Evolutionary conservation across 2,113 vertebrate species (phyloP).

Genomic region (Neopipo cinnamomea): DNA sequence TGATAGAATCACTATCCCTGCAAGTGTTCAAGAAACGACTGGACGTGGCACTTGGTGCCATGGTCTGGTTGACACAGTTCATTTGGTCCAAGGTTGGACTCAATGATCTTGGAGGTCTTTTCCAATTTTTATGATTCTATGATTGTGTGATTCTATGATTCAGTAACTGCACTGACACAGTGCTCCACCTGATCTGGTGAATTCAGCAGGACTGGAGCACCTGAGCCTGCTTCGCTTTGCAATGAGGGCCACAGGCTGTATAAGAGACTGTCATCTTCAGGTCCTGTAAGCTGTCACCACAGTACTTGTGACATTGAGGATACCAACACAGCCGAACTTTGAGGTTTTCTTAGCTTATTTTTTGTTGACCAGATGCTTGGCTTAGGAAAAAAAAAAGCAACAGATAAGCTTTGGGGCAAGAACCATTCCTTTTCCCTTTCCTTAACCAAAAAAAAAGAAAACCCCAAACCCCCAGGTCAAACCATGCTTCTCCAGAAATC

Average conservation of each 20-base stretch:
- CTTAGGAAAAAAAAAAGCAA: neutral
- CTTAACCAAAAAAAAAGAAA: neutral
- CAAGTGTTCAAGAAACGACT: neutral
- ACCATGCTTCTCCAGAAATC: neutral
- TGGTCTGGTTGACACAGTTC: neutral
- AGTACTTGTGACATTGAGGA: neutral
- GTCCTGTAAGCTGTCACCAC: neutral
- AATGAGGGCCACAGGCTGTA: neutral
- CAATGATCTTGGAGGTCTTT: neutral
- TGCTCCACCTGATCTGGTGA: neutral
- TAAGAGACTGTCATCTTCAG: neutral
- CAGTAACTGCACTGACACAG: accelerated
- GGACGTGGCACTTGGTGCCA: neutral
- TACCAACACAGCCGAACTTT: neutral
- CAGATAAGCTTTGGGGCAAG: neutral
- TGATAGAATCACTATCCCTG: neutral
- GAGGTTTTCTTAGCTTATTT: neutral
- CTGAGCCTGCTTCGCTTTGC: neutral
- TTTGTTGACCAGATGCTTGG: neutral
- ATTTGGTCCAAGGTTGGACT: neutral
- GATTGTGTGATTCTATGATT: neutral
- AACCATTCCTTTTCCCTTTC: neutral
- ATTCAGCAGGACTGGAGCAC: neutral
- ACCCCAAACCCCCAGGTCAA: neutral
- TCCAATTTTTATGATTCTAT: neutral